phyloP scores from a whole-genome alignment of 1,140 invertebrate species.

The Pseudomyrmex dendroicus region DNA sequence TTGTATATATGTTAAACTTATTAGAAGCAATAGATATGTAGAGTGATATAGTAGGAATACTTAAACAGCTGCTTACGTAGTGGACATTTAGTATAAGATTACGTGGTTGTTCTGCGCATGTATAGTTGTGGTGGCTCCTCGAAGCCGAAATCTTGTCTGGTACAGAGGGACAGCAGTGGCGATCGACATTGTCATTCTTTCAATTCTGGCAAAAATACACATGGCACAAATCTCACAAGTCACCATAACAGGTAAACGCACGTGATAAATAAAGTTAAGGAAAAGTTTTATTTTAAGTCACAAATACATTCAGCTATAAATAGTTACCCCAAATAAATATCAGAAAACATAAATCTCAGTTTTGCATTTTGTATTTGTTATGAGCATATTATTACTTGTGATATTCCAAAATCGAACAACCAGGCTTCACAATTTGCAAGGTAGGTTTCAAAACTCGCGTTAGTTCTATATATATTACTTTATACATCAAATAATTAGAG shows the following conservation, averaged over 20 bases:
- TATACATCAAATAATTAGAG: slow-evolving; percentile 67
- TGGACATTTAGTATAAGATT: slow-evolving; percentile 79
- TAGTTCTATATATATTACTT: slow-evolving; percentile 37
- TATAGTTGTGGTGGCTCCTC: slow-evolving; percentile 88
- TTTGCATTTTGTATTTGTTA: background rate
- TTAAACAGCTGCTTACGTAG: slow-evolving; percentile 66
- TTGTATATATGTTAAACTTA: background rate
- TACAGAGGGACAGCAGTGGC: slow-evolving; percentile 87
- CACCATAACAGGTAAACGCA: slow-evolving; percentile 86
- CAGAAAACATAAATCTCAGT: background rate
- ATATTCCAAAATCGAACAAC: slow-evolving; percentile 54
- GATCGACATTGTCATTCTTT: slow-evolving; percentile 85
- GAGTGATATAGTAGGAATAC: slow-evolving; percentile 59
- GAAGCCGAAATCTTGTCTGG: slow-evolving; percentile 92
- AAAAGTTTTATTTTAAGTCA: background rate
- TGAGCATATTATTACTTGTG: slow-evolving; percentile 14
- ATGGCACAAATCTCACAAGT: slow-evolving; percentile 82
- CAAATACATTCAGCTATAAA: background rate
- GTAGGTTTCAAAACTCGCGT: slow-evolving; percentile 74
- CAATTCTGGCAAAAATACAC: slow-evolving; percentile 82
- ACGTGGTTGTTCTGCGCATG: slow-evolving; percentile 85
- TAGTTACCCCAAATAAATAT: background rate
- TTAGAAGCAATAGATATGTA: slow-evolving; percentile 34
- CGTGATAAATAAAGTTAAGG: slow-evolving; percentile 18
- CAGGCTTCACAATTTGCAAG: slow-evolving; percentile 54